phyloP scores from a whole-genome alignment of 2,113 vertebrate genomes.

The Oreotrochilus melanogaster region DNA sequence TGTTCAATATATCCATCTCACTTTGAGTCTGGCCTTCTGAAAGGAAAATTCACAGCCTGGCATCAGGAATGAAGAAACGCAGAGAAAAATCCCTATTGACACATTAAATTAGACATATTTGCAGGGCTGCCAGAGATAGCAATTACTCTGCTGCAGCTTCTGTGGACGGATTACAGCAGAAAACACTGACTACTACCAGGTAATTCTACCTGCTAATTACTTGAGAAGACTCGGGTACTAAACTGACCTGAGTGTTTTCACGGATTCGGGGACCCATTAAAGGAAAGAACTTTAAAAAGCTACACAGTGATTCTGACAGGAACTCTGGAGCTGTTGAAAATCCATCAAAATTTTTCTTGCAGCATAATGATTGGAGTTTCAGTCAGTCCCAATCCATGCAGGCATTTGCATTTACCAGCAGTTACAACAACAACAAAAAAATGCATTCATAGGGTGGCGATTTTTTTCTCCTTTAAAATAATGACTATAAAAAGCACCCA shows the following conservation, averaged over 20 bases:
- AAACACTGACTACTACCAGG: slow-evolving; percentile 66
- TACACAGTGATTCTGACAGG: slow-evolving; percentile 58
- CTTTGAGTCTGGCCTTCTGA: slow-evolving; percentile 62
- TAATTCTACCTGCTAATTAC: slow-evolving; percentile 80
- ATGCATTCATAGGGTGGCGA: slow-evolving; percentile 41
- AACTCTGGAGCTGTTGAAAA: slow-evolving; percentile 73
- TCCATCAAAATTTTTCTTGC: slow-evolving; percentile 72
- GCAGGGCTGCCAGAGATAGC: slow-evolving; percentile 58
- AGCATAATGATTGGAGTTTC: slow-evolving; percentile 68
- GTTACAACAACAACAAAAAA: slow-evolving; percentile 72
- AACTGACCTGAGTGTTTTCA: slow-evolving; percentile 73
- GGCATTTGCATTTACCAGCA: slow-evolving; percentile 58
- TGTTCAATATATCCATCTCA: slow-evolving; percentile 65
- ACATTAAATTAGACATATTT: slow-evolving; percentile 77
- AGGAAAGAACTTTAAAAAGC: slow-evolving; percentile 59
- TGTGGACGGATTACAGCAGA: slow-evolving; percentile 59
- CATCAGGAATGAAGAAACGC: slow-evolving; percentile 58
- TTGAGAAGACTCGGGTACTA: slow-evolving; percentile 70
- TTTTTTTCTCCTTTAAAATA: not conserved
- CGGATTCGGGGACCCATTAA: slow-evolving; percentile 71
- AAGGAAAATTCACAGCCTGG: slow-evolving; percentile 64
- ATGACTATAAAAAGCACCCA: not conserved
- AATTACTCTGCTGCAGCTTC: slow-evolving; percentile 53
- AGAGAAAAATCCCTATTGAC: slow-evolving; percentile 75
- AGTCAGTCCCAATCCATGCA: slow-evolving; percentile 43